Percentiles rank a stretch among this genome's conserved stretches.
phyloP scores from a whole-genome alignment of 2,888 invertebrate species.

The Protonemura montana region DNA sequence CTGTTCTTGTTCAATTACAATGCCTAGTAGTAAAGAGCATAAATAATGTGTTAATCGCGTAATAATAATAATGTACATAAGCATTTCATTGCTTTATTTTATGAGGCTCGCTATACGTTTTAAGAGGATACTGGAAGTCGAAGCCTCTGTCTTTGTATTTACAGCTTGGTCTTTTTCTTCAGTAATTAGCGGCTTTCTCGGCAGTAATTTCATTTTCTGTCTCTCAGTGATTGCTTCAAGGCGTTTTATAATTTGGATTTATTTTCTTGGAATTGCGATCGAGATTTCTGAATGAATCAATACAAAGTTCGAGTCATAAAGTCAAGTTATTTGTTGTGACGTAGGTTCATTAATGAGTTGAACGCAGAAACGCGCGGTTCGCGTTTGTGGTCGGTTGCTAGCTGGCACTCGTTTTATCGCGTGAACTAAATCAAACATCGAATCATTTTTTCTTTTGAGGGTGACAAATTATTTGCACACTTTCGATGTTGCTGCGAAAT shows the following conservation, averaged over 20 bases:
- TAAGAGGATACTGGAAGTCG: background rate
- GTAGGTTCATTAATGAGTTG: background rate
- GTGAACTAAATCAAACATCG: background rate
- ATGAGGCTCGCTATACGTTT: background rate
- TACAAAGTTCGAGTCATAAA: conserved; percentile 7
- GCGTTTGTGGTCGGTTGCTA: background rate
- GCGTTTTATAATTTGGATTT: background rate
- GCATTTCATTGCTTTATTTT: background rate
- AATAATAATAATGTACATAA: conserved; percentile 1
- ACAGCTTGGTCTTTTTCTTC: background rate
- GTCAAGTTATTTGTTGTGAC: background rate
- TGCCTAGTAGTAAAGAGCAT: background rate
- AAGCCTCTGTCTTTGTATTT: background rate
- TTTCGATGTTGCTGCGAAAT: background rate
- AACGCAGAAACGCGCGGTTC: background rate
- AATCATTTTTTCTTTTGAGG: background rate
- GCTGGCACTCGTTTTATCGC: background rate
- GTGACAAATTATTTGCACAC: conserved; percentile 7
- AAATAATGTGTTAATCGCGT: background rate
- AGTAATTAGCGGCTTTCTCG: no score
- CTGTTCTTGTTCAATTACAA: background rate
- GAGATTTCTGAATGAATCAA: background rate
- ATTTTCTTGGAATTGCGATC: background rate
- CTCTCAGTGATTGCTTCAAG: background rate
- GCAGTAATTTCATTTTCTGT: background rate